Evolutionary conservation across 92 coral and sea anemone genomes (phyloP), one percentile per base, ranked within the genome.

Genomic region (Phenganax subtilis): DNA sequence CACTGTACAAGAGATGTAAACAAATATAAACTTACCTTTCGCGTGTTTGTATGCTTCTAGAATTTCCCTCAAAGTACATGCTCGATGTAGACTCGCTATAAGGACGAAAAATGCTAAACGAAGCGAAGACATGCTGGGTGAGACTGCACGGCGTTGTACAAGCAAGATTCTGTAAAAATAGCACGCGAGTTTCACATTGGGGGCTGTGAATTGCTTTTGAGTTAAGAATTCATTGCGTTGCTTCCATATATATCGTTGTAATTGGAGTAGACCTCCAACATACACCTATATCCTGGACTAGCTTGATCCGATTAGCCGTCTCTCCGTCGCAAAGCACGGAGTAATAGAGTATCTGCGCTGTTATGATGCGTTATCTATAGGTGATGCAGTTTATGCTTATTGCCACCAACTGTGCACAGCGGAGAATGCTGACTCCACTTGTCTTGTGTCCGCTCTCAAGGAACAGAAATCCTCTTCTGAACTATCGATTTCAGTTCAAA

Each of bases 171-270:
- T 59, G 51, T 60, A 57, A 8, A 55, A 53, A 76, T 20, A 20
- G 57, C 81, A 76, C 81, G 81, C 81, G 81, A 76, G 51, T 54
- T 16, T 17, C 81, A 55, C 81, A 76, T 76, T 76, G 47, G 81
- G 81, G 81, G 81, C 31, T 57, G 25, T 55, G 25, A 20, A 54
- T 29, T 51, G 54, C 55, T 75, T 17, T 29, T 47, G 54, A 57
- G 81, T 60, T 29, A 3, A 53, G 73, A 68, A 55, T 55, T 75
- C 56, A 75, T 76, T 52, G 81, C 69, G 81, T 76, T 57, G 69
- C 20, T 30, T 67, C 64, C 81, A 76, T 76, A 57, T 76, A 76
- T 76, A 76, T 61, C 81, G 28, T n/a, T 17, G 81, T 76, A 76
- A 76, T 76, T 76, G 81, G 81, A 76, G 81, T 57, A 76, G 81